Percentiles rank a stretch among this genome's conserved stretches.
Evolutionary conservation across 2,888 invertebrate genomes (phyloP).

Genomic region (Cecidostiba fungosa): DNA sequence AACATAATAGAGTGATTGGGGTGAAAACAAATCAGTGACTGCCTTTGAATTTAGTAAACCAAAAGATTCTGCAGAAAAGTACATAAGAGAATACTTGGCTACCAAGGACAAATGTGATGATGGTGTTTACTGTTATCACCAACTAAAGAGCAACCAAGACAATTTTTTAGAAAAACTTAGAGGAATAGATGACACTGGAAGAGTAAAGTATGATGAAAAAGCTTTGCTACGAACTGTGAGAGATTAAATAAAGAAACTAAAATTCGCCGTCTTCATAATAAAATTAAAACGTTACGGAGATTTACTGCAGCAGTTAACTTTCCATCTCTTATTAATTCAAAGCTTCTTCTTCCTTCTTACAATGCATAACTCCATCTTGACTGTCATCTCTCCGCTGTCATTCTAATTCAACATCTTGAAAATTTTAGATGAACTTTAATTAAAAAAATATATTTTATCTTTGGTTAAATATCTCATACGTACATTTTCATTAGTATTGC

Average conservation of each 20-base stretch:
- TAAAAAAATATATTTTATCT: neutral
- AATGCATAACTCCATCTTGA: constrained; percentile 35
- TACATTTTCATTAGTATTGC: neutral
- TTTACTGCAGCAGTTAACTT: constrained; percentile 60
- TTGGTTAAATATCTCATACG: neutral
- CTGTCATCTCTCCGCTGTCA: constrained; percentile 15
- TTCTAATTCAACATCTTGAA: constrained; percentile 40
- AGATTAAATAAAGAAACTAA: constrained; percentile 59
- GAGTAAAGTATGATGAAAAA: constrained; percentile 32
- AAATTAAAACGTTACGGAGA: constrained; percentile 61
- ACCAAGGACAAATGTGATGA: neutral
- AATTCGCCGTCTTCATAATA: constrained; percentile 52
- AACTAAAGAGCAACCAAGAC: neutral
- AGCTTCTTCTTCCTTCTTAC: constrained; percentile 45
- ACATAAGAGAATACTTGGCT: neutral
- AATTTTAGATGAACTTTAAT: constrained; percentile 17
- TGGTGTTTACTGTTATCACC: neutral
- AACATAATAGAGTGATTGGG: too few species aligned
- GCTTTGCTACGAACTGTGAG: neutral
- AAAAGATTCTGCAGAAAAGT: neutral
- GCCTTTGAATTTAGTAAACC: neutral
- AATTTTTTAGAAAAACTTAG: constrained; percentile 15
- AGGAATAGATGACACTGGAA: constrained; percentile 13
- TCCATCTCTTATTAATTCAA: constrained; percentile 58
- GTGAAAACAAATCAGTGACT: too few species aligned